Evolutionary conservation across 2,888 invertebrate genomes (phyloP), one percentile per base, ranked within the genome.

Genomic region (Formica aserva): DNA sequence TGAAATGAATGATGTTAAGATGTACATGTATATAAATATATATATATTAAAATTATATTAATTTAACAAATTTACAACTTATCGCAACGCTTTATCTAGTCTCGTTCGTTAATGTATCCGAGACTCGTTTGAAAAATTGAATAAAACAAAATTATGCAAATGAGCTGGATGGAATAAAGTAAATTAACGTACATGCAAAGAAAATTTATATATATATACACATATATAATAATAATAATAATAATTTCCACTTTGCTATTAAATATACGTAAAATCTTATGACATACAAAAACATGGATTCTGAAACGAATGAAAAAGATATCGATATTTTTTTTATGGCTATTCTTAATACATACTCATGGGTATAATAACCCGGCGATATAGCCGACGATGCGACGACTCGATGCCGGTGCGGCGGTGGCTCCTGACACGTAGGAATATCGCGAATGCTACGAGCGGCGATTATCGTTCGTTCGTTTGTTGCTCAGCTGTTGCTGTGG

Each of bases 401-500:
- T 52, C 13, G 18, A n/a, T 52, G 8, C 38, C 67, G n/a, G 5
- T 48, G 81, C 67, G 15, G 5, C 55, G 77, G 38, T 74, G 26
- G 55, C 52, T 76, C 38, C 69, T 74, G 65, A 45, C 35, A 41
- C 57, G 13, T 35, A 55, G 65, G 82, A 82, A 88, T 84, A 75
- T 74, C 66, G 55, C 74, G 74, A 81, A 83, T 69, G 83, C 77
- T 66, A 48, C 55, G 63, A 22, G 9, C 72, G 57, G 35, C 65
- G 55, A 55, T 65, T 83, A 57, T 69, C 57, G 29, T 57, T 65
- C 8, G 48, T 52, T 52, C 66, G 22, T 38, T 71, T 74, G 74
- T 80, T 67, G 35, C 35, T 87, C 85, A 62, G 85, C 77, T 80
- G 85, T 88, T 74, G 82, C 52, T 4, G 71, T 75, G 86, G 82